Evolutionary conservation across 2,888 invertebrate species (phyloP), one percentile per base, ranked within the genome.

Genomic region (Sarcophaga subvicina): DNA sequence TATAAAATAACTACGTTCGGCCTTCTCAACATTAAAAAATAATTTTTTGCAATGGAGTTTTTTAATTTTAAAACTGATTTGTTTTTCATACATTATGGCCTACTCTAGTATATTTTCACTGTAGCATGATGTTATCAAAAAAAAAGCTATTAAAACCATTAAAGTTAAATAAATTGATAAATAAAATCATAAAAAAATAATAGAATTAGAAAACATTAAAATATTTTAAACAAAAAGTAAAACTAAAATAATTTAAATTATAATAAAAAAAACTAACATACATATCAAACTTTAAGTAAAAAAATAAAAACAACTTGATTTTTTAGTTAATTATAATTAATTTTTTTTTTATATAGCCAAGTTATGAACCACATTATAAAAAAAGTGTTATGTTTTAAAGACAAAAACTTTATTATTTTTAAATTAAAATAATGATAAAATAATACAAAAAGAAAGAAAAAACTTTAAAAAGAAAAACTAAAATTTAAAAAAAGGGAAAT

Each of bases 241-340:
- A 49, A 59, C 25, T 59, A 59, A 77, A 47, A 63, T 17, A n/a
- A 69, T 8, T n/a, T n/a, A 62, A 54, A 14, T 70, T 60, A 54
- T 17, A 73, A 69, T 63, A 47, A 49, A 45, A 67, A 72, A 81
- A 83, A 73, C 64, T 54, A n/a, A 75, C 27, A 87, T 76, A 84
- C 87, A 87, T 84, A 87, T 82, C 84, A 87, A 84, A 84, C 63
- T 79, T 82, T 81, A 84, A 87, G 79, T 81, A 69, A 80, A 78
- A 60, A 54, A 80, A 62, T 67, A 37, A 66, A 49, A 54, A 37
- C 8, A 72, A 66, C 49, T 49, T 14, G 62, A 67, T 67, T 70
- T 73, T 12, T 76, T 14, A 71, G 14, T 78, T 78, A 72, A n/a
- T 72, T 83, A 78, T 49, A 83, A n/a, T 54, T 20, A 64, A 72